Evolutionary conservation across 2,888 invertebrate genomes (phyloP), one percentile per base, ranked within the genome.

Genomic region (Biston stratarius): DNA sequence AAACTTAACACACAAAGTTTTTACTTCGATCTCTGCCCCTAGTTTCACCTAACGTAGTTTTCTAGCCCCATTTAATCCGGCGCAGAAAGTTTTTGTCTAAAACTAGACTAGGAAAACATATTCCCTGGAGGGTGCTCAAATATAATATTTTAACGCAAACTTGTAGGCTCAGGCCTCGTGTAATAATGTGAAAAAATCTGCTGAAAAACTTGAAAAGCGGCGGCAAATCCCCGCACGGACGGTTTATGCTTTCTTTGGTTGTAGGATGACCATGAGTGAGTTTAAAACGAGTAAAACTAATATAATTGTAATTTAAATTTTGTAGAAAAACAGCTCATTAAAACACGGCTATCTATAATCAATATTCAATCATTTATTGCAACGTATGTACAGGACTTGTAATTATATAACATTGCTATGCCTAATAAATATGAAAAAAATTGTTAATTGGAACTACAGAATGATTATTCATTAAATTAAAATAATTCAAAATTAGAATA

Each of bases 191-290:
- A 68, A 64, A 62, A 73, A 69, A 71, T 69, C 70, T 67, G 69
- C 48, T 67, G 58, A 67, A 70, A 70, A 71, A 65, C 64, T 73
- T 73, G 69, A 71, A 70, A 65, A 69, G 66, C 62, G 69, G 53
- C 63, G 58, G 61, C 63, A 71, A 73, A 73, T 71, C 73, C 70
- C 51, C 56, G 63, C 63, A 67, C 67, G 64, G 67, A 56, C 59
- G 68, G 64, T 71, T 65, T 70, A 63, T 73, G 42, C 64, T 63
- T 68, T 60, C 64, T 66, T 64, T 67, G 15, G 47, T 6, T 38
- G 66, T 70, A 48, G 10, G 53, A 65, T 63, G 62, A 61, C 70
- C 62, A 69, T 51, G 48, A 5, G 1, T 36, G 14, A n/a, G n/a
- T n/a, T 49, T 0, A 5, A 12, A 56, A 38, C 33, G 5, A 49